Evolutionary conservation across 1,140 invertebrate species (phyloP), one percentile per base, ranked within the genome.

Genomic region (Camponotus vicinus): DNA sequence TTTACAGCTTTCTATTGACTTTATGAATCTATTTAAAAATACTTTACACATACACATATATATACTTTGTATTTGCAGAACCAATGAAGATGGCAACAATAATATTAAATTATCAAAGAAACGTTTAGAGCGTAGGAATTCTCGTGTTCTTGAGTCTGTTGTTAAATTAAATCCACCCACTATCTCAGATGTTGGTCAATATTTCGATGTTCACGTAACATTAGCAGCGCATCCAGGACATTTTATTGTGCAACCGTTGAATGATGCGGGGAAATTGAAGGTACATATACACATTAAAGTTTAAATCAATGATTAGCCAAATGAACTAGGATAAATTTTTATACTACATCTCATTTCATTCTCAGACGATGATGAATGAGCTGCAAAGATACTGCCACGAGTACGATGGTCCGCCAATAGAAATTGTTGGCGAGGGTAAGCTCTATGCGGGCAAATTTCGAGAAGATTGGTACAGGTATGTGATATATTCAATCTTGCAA

Each of bases 401-500:
- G 34, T 88, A 96, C 49, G 86, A 91, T 57, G 94, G 95, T 42
- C 69, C 90, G 7, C 93, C 93, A 0, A 13, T 84, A 3, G 93
- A 93, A 32, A 93, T 92, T 15, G 86, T 95, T 11, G 93, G 92
- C 75, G 95, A 95, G 69, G 95, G 96, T 57, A 91, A 91, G 40
- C 92, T 96, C 5, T 97, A 96, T 89, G 96, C 96, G 21, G 96
- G 95, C 2, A 95, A 93, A 84, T 95, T 96, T 88, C 93, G 92
- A 2, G 95, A 96, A 88, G 94, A 95, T 21, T 97, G 96, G 96
- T 96, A 96, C 87, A 95, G 96, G 96, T 97, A 92, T 86, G 57
- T n/a, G 9, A 4, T 64, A 57, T 34, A 66, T 52, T 4, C 15
- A 52, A 52, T 78, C 3, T 57, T 45, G 0, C 34, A 61, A 27